Evolutionary conservation across 2,797 vertebrate genomes (phyloP), one percentile per base, ranked within the genome.

Genomic region (Sebastes diaconus): DNA sequence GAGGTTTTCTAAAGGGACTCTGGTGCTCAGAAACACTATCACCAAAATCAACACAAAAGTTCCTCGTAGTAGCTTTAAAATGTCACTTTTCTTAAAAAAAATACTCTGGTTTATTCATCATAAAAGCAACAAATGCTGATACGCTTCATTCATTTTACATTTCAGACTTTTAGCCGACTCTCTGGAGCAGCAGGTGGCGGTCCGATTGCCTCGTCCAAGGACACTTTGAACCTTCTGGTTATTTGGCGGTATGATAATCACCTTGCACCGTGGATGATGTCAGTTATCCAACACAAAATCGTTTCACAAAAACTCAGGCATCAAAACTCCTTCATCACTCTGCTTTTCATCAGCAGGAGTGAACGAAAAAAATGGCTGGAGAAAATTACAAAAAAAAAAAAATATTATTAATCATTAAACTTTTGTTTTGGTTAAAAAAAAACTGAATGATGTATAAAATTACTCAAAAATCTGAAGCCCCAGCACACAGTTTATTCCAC

Each of bases 401-500:
- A 34, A 13, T 18, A 63, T 6, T 0, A 18, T 22, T 29, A 6
- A 39, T 71, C 8, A 63, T 55, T 52, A 24, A 63, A 60, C 57
- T 59, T 79, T 39, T 8, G 25, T 52, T 46, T 75, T 65, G 32
- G 1, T 72, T 77, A 59, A 75, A 61, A 61, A 78, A 80, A n/a
- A 32, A 30, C 30, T 32, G 30, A 12, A 64, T 24, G 7, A 50
- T 22, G 20, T 63, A 68, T 68, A 80, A 79, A 80, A 65, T 27
- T 3, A 5, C 22, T 71, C n/a, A 42, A 58, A 78, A 66, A 55
- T 57, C 50, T 80, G 58, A 68, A 84, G 46, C 55, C 54, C 42
- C 29, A 22, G 78, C 42, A 79, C 54, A 74, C 58, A 79, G 87
- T 88, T 85, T 63, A 70, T 75, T 87, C 67, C 73, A 20, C 72